These are phyloP conservation scores for Collichthys lucidus DNA, from an alignment of 2,113 vertebrate species.

Conservation along the genomic window DNA sequence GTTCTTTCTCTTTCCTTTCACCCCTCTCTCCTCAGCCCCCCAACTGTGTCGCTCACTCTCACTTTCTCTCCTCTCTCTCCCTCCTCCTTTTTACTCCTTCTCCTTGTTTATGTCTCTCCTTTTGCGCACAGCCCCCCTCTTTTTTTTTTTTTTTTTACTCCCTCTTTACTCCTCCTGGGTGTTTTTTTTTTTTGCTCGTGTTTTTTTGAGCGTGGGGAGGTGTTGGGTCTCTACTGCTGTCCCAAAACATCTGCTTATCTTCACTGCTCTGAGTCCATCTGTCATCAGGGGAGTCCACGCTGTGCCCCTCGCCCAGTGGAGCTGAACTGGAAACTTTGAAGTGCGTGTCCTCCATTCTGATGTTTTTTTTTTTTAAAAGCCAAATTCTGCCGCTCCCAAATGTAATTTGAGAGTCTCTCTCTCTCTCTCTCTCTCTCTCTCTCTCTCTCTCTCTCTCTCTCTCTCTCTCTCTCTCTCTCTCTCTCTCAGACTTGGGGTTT, in stretches of 20 bases:
- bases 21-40: conserved; percentile 50
- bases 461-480: background rate
- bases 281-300: conserved; percentile 63
- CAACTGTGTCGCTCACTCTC: conserved; percentile 54
- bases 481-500: background rate
- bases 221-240: conserved; percentile 48
- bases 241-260: conserved; percentile 77
- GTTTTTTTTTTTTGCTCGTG: conserved; percentile 25
- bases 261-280: conserved; percentile 67
- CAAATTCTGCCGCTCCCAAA: conserved; percentile 53
- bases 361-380: conserved; percentile 58
- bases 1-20: conserved; percentile 63
- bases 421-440: background rate
- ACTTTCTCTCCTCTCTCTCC: conserved; percentile 53
- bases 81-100: background rate
- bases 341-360: conserved; percentile 68
- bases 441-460: background rate
- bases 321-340: conserved; percentile 72
- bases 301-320: conserved; percentile 51
- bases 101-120: too few relatives aligned
- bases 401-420: conserved; percentile 66
- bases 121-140: too few relatives aligned
- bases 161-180: background rate
- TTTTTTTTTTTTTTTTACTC: conserved; percentile 20
- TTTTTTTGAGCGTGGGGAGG: conserved; percentile 23